Base-by-base conservation (phyloP, 2,113 vertebrate species). In the Pygoscelis antarcticus region DNA sequence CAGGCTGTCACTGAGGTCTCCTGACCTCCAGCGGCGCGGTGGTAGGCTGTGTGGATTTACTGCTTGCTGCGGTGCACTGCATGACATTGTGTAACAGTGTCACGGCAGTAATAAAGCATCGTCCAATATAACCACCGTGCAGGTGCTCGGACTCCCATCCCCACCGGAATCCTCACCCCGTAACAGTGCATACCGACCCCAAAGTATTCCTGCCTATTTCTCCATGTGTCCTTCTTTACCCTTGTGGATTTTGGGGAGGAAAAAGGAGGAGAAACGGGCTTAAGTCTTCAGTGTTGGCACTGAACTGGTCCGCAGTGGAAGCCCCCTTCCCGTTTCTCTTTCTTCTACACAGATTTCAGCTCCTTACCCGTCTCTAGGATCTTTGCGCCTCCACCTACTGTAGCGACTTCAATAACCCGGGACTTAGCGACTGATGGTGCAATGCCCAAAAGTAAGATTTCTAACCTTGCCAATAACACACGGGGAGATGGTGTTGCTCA, bases 11-110 rank as follows among this genome's bases (percentile, higher is more conserved):
- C 60, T 3, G 38, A 80, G 46, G 32, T 40, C n/a, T 61, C 55
- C 49, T 30, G n/a, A 42, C n/a, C 55, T 75, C 30, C 64, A 12
- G 20, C 2, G 0, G 19, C 9, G 0, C 3, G 0, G 55, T 1
- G 15, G 9, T 6, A 8, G 0, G 1, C 23, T 8, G 5, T 3
- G 29, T 9, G 42, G 34, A 38, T 18, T 40, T 25, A 21, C 64
- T 34, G 49, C 38, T 36, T 23, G 13, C 23, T 26, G 51, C 25
- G 36, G 30, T 1, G 13, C 18, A 0, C 32, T 51, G n/a, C n/a
- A 5, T 7, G 14, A 20, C 16, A 22, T 2, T 11, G 11, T 3
- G 4, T 22, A 42, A 23, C 10, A 17, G 14, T 3, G 2, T 6
- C 21, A 49, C 16, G n/a, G 5, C 12, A 25, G 47, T 3, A 42